A percentile compares a stretch with the other conserved stretches of the same genome.
These are phyloP conservation scores for Peromyscus aztecus DNA, from an alignment of 2,797 vertebrate genomes.

Conservation along the genomic window DNA sequence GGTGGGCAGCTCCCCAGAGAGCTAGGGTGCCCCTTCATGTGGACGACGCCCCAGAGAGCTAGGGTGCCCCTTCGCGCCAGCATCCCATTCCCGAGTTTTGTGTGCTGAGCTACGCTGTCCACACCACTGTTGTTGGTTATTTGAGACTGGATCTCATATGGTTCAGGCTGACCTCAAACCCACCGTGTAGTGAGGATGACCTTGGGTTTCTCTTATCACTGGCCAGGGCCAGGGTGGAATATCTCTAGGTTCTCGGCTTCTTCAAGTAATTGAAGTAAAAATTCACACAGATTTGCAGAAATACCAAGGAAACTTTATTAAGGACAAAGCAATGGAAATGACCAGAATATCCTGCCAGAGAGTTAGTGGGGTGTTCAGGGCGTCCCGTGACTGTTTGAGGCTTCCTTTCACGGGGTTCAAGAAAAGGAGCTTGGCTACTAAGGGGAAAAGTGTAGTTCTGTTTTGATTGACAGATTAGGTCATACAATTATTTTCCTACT, in stretches of 20 bases:
- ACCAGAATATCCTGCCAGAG: no score
- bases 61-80: not conserved
- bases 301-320: not conserved
- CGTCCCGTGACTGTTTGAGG: not conserved
- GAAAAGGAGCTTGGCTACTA: not conserved
- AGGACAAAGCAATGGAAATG: not conserved
- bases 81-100: not conserved
- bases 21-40: not conserved
- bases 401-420: not conserved
- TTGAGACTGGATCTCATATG: not conserved
- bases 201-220: not conserved
- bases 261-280: not conserved
- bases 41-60: rapidly evolving
- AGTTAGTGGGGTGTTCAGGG: no score
- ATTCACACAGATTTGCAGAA: not conserved
- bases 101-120: not conserved
- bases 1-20: rapidly evolving
- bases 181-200: not conserved
- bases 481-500: not conserved
- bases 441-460: not conserved
- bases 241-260: not conserved
- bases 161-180: not conserved
- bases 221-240: not conserved
- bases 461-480: not conserved
- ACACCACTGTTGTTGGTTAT: not conserved